Evolutionary conservation across 2,888 invertebrate genomes (phyloP), one percentile per base, ranked within the genome.

Genomic region (Polylopha cassiicola): DNA sequence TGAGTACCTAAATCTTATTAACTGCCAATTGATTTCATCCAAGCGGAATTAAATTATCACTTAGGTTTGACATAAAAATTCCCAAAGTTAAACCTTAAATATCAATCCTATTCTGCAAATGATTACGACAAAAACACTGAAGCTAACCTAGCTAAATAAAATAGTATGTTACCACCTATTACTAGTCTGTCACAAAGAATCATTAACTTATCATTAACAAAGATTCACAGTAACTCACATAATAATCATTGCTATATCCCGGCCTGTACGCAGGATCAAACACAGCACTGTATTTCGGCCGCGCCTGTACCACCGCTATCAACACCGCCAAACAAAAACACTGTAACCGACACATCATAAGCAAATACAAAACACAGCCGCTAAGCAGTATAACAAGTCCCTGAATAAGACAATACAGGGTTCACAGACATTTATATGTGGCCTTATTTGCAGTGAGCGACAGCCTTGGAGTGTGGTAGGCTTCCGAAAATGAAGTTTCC

Each of bases 241-340:
- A 88, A 71, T 89, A 89, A 66, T 89, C 88, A n/a, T 45, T 88
- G 73, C 50, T 79, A 74, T 54, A 66, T 72, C 67, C 73, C 11
- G 70, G 68, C 29, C 82, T 82, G 48, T 84, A 87, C 53, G 72
- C 77, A 44, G 84, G 85, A 46, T 60, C 57, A 8, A 61, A 72
- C 21, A 58, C 65, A 3, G 51, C 45, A 36, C 56, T 54, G 16
- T 69, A 44, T 47, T 74, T 75, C 2, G 76, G 69, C 14, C 55
- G 65, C 20, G 73, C 71, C 4, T 68, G 54, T 30, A 57, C 62
- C 26, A 51, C 63, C 50, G 66, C 64, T 21, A 69, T 50, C 48
- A 72, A 53, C 39, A 72, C 52, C 9, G 61, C 56, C 14, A 76
- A 51, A 33, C 73, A 38, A 16, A 75, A 58, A 60, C 71, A 75